Conservation (phyloP, 2,797 vertebrate species). For the Hydrolagus colliei region DNA sequence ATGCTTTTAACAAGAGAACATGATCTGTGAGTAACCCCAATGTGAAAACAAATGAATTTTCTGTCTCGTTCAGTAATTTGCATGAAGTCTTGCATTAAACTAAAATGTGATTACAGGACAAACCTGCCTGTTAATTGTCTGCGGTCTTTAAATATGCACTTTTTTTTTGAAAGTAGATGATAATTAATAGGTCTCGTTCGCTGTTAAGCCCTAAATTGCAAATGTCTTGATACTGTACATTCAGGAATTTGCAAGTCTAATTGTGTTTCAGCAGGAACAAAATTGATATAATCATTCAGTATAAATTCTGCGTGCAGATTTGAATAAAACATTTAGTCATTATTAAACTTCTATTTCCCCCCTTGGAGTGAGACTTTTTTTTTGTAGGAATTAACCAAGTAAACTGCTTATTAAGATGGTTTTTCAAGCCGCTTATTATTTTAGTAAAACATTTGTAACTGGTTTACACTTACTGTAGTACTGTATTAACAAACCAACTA, state of each 20-base stretch:
- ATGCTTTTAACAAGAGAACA: constrained; percentile 21
- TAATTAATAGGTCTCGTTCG: constrained; percentile 73
- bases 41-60: constrained; percentile 41
- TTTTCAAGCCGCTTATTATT: constrained; percentile 15
- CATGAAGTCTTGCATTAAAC: constrained; percentile 47
- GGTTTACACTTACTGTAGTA: background rate
- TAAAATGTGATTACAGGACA: constrained; percentile 62
- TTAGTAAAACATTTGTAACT: constrained; percentile 2
- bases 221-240: constrained; percentile 51
- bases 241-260: constrained; percentile 75
- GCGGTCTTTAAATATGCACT: constrained; percentile 63
- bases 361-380: constrained; percentile 31
- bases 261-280: constrained; percentile 55
- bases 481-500: background rate
- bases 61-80: constrained; percentile 56
- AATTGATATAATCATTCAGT: constrained; percentile 66
- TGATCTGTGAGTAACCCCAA: constrained; percentile 18
- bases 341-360: constrained; percentile 43
- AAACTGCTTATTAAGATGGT: constrained; percentile 23
- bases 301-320: constrained; percentile 50
- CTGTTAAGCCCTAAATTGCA: constrained; percentile 59
- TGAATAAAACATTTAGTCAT: constrained; percentile 59
- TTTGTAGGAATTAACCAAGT: constrained; percentile 29
- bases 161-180: constrained; percentile 67
- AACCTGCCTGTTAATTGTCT: constrained; percentile 60